Evolutionary conservation across 1,140 invertebrate species (phyloP), one percentile per base, ranked within the genome.

Genomic region (Octopus sinensis): DNA sequence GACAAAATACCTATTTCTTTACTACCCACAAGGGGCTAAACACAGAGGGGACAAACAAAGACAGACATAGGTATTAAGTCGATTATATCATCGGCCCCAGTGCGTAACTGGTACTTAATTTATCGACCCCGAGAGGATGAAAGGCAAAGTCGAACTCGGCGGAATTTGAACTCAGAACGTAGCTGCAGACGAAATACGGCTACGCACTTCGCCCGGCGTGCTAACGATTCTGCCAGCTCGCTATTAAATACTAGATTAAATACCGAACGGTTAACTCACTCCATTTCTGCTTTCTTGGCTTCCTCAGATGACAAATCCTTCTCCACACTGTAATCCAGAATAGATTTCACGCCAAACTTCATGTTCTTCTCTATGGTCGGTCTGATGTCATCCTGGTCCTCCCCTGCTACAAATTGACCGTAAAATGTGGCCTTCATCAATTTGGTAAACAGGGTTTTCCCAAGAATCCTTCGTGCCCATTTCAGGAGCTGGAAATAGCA

Each of bases 291-390:
- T 89, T 96, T 94, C 88, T 95, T 95, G 2, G 97, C 96, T 88
- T 96, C 94, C 86, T 96, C 95, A 53, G 81, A 81, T 5, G 84
- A 84, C 52, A 99, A 92, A 90, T 99, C 98, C 89, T 98, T 96
- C 91, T 99, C 98, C 9, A 98, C 98, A 81, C 97, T 98, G 92
- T 99, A 99, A 91, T 99, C 98, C 53, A 99, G 93, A 89, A 99
- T 99, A 4, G 97, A 96, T 91, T 99, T 99, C 5, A 99, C 98
- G 30, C 98, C 98, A 91, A 98, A 99, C 75, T 95, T 95, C 54
- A 94, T 93, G 84, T 99, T 92, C 88, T 96, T 87, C 17, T 89
- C 87, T 54, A 92, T 88, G 75, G 94, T 93, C 12, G 97, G 96
- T 82, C 94, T 93, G 56, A 92, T 88, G 12, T 82, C 86, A 5